Conservation (phyloP, 2,797 vertebrate genomes). For the Acestrorhynchus altus region DNA sequence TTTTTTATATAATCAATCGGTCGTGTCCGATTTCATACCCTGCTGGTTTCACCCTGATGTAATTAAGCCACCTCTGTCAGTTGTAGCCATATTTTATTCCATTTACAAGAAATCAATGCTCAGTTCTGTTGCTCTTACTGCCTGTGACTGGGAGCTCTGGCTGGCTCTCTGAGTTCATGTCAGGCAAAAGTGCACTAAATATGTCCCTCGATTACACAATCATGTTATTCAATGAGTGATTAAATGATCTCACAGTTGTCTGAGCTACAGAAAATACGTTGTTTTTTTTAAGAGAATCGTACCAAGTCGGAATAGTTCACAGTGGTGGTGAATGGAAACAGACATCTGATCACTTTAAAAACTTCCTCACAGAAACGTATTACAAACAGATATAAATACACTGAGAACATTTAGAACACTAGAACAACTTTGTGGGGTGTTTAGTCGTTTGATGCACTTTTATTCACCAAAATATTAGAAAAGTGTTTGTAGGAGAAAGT, state of each 20-base stretch:
- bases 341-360: no score
- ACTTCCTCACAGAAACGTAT: no score
- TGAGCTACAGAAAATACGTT: not conserved
- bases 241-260: not conserved
- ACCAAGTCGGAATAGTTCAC: no score
- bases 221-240: not conserved
- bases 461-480: no score
- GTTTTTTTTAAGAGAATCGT: not conserved
- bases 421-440: no score
- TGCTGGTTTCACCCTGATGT: constrained; percentile 67
- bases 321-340: no score
- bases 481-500: no score
- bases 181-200: constrained; percentile 39
- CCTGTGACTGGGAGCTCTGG: constrained; percentile 31
- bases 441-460: no score
- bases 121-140: constrained; percentile 31
- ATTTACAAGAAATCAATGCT: constrained; percentile 66
- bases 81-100: constrained; percentile 63
- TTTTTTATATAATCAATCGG: constrained; percentile 74
- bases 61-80: constrained; percentile 58
- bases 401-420: no score
- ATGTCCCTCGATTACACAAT: constrained; percentile 33
- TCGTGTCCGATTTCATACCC: constrained; percentile 83
- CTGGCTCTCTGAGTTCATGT: constrained; percentile 20
- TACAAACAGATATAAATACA: no score